Evolutionary conservation across 2,888 invertebrate genomes (phyloP), one percentile per base, ranked within the genome.

Genomic region (Erynnis tages): DNA sequence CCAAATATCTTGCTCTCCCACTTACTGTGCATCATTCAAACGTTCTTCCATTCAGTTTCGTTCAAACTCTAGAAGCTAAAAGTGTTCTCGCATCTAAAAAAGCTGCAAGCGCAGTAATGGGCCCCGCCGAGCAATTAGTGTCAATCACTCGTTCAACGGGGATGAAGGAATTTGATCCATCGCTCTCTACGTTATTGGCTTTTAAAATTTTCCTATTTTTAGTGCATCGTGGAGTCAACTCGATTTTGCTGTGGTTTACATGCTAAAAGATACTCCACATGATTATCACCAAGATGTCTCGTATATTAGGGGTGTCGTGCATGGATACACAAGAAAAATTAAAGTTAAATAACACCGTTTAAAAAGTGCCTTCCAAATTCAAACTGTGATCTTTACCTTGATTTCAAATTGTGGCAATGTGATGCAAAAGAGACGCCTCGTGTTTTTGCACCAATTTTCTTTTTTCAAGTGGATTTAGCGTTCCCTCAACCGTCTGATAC

Each of bases 111-210:
- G 14, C 47, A 38, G 47, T 30, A 38, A 48, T 30, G 38, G 47
- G 21, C 11, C 10, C 11, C 38, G 30, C 21, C 21, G 10, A 48
- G 71, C 76, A 78, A 79, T 79, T 78, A 78, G 71, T 77, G 78
- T 77, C 78, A 65, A 73, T 77, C 14, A 10, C 27, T 37, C 38
- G 37, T 23, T 37, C 27, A 23, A 8, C 14, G 29, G n/a, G 21
- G 30, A 38, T 16, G 48, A 14, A 38, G 29, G 38, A 48, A 30
- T 48, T 48, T 38, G 48, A 48, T 40, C 11, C 40, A 16, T 40
- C 48, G 40, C 30, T 40, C 32, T 7, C 16, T 14, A n/a, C 38
- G 38, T 21, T 47, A 38, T 48, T 48, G 30, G 48, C 48, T 48
- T 16, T 40, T 23, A 32, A 48, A 30, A 21, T 23, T 23, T 40